These are phyloP conservation scores for Puma concolor DNA, from an alignment of 2,113 vertebrate genomes.

Conservation along the genomic window DNA sequence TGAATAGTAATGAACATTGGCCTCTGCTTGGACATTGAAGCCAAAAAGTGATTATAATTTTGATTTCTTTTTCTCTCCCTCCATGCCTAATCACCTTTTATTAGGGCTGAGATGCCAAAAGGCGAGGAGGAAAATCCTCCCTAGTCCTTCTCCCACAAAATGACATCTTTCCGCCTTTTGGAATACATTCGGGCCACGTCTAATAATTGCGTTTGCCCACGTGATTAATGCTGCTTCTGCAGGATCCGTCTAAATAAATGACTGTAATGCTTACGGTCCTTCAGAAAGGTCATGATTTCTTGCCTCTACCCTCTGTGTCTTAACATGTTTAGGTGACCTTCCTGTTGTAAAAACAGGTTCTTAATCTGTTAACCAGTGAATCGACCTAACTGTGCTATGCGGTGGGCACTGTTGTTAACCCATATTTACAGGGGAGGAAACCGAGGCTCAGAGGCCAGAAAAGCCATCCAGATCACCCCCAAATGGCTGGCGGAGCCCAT, in stretches of 20 bases:
- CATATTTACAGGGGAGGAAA: not conserved
- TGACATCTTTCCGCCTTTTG: not conserved
- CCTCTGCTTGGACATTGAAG: not conserved
- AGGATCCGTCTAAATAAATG: no score
- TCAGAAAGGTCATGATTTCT: not conserved
- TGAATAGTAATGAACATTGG: not conserved
- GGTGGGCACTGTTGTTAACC: not conserved
- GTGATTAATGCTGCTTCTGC: not conserved
- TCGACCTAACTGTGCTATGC: accelerated
- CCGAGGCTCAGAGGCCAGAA: not conserved
- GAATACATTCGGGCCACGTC: no score
- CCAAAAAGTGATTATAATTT: not conserved
- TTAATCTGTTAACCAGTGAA: not conserved
- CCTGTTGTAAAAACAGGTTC: not conserved
- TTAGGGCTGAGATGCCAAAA: not conserved
- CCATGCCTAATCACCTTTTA: not conserved
- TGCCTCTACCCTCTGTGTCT: not conserved
- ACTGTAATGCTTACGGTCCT: accelerated
- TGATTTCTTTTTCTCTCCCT: not conserved
- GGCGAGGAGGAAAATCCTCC: not conserved
- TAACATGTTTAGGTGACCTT: not conserved
- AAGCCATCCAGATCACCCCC: not conserved
- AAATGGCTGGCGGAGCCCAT: accelerated
- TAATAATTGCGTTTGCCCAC: accelerated
- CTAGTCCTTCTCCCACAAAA: no score